phyloP scores from a whole-genome alignment of 2,888 invertebrate genomes.

The Fissipunctia ypsillon region DNA sequence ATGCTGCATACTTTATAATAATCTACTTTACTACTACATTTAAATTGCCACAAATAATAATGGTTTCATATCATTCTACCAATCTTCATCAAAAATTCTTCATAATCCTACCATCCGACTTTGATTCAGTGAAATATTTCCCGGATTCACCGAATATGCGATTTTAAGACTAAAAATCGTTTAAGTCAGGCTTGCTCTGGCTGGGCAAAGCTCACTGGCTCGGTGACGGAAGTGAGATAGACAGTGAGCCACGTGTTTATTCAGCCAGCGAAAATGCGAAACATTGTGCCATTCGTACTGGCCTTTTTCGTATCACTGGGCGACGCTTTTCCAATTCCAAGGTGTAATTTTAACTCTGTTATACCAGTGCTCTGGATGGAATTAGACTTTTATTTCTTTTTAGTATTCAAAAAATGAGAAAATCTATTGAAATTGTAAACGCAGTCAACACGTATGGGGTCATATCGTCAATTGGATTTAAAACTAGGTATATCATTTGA shows the following conservation, averaged over 20 bases:
- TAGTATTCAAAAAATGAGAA: not conserved
- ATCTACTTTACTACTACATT: constrained; percentile 7
- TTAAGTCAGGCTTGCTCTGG: constrained; percentile 54
- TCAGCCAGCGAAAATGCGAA: constrained; percentile 64
- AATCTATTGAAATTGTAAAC: not conserved
- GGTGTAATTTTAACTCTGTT: constrained; percentile 56
- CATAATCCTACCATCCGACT: constrained; percentile 20
- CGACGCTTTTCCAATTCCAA: constrained; percentile 59
- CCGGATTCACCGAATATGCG: constrained; percentile 47
- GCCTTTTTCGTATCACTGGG: constrained; percentile 61
- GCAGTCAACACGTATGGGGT: constrained; percentile 28
- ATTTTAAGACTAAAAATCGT: constrained; percentile 60
- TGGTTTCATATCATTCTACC: not conserved
- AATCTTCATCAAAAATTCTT: constrained; percentile 3
- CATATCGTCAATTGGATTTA: not conserved
- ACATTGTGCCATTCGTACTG: constrained; percentile 56
- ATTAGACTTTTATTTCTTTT: constrained; percentile 16
- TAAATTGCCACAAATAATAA: not conserved
- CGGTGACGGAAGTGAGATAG: constrained; percentile 67
- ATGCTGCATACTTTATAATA: constrained; percentile 15
- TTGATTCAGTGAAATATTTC: constrained; percentile 34
- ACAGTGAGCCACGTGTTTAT: constrained; percentile 64
- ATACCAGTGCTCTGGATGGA: constrained; percentile 21
- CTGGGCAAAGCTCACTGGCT: constrained; percentile 66
- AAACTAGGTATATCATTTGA: constrained; percentile 3